Evolutionary conservation across 2,888 invertebrate species (phyloP).

Genomic region (Epicampocera succincta): DNA sequence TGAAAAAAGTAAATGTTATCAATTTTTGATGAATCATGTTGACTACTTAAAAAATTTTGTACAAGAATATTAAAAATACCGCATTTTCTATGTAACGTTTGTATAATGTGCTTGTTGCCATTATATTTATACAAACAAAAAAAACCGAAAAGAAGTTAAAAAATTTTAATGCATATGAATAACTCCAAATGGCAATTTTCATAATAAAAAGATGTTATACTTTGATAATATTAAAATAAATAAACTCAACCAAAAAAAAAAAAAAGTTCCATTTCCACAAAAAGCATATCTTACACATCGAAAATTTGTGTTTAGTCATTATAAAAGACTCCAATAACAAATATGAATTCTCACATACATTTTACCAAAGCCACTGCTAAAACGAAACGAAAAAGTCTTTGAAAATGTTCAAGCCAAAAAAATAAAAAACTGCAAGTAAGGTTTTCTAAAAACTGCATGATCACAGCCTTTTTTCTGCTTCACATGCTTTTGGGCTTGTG

Average conservation of each 20-base stretch:
- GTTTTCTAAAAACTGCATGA: constrained; percentile 63
- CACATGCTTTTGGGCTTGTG: background rate
- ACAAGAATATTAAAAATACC: constrained; percentile 9
- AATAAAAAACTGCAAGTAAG: constrained; percentile 68
- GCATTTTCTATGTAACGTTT: constrained; percentile 39
- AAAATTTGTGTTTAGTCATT: constrained; percentile 49
- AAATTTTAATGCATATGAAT: constrained; percentile 63
- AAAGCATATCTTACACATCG: constrained; percentile 9
- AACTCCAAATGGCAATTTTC: constrained; percentile 56
- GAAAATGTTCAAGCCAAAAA: constrained; percentile 33
- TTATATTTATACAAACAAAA: background rate
- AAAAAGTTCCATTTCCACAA: constrained; percentile 17
- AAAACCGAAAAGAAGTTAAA: constrained; percentile 39
- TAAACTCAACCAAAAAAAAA: background rate
- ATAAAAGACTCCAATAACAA: constrained; percentile 9
- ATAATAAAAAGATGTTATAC: constrained; percentile 67
- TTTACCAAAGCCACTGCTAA: constrained; percentile 15
- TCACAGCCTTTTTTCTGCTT: constrained; percentile 37
- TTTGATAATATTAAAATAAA: constrained; percentile 63
- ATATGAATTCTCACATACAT: constrained; percentile 1
- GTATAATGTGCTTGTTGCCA: background rate
- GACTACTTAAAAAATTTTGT: constrained; percentile 40
- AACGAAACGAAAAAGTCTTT: constrained; percentile 8
- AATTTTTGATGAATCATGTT: constrained; percentile 62
- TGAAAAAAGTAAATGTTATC: constrained; percentile 19